A percentile compares a stretch with the other conserved stretches of the same genome.
These are phyloP conservation scores for Drosophila setosimentum DNA, from an alignment of 2,888 invertebrate species.

Conservation along the genomic window DNA sequence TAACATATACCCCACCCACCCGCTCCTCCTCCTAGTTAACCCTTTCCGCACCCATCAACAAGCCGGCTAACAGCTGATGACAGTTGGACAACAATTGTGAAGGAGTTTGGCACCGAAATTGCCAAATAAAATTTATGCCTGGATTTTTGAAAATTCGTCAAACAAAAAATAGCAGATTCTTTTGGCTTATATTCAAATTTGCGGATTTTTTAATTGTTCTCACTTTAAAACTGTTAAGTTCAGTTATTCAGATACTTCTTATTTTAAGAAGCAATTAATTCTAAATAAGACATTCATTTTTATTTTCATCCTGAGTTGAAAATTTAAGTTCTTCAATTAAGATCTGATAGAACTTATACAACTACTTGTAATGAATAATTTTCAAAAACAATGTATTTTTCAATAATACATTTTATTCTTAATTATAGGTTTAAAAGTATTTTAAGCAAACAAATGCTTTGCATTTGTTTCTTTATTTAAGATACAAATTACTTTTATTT, in stretches of 20 bases:
- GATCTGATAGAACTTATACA: no score
- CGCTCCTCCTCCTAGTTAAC: neutral
- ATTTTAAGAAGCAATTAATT: neutral
- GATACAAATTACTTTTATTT: neutral
- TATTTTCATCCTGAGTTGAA: no score
- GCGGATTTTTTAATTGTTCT: neutral
- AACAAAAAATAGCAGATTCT: slow-evolving; percentile 31
- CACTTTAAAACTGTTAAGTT: neutral
- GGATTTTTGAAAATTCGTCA: slow-evolving; percentile 49
- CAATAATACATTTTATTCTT: neutral
- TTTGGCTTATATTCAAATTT: neutral
- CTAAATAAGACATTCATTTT: neutral
- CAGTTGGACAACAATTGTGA: slow-evolving; percentile 26
- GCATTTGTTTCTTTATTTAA: neutral
- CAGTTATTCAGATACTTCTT: neutral
- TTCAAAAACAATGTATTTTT: neutral
- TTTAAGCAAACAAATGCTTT: neutral
- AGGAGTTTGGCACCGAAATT: slow-evolving; percentile 5
- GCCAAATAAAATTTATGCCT: slow-evolving; percentile 61
- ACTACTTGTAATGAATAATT: neutral
- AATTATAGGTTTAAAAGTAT: neutral
- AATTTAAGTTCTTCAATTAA: neutral
- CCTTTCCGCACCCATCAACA: neutral
- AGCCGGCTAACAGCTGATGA: slow-evolving; percentile 64
- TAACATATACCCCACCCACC: neutral